phyloP scores from a whole-genome alignment of 2,113 vertebrate genomes.

The Phyllostomus discolor region DNA sequence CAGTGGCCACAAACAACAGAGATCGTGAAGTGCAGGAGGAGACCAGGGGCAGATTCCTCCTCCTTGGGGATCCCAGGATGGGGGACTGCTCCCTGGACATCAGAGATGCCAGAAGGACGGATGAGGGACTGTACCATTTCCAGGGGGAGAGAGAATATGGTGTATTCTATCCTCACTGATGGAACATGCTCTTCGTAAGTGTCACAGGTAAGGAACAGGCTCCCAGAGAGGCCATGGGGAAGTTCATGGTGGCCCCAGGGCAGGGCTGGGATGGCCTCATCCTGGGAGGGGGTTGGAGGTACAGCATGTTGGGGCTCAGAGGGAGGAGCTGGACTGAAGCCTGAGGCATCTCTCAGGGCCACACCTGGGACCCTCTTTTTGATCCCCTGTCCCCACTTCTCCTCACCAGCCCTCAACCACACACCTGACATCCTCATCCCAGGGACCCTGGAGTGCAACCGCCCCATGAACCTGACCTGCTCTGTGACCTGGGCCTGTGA shows the following conservation, averaged over 20 bases:
- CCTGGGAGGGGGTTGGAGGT: too few species aligned
- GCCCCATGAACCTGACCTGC: background rate
- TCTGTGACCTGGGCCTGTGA: background rate
- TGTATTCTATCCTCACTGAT: too few species aligned
- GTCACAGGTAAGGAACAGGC: background rate
- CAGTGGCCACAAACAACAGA: background rate
- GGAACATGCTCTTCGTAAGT: accelerated
- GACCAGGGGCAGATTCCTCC: background rate
- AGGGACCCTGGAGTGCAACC: background rate
- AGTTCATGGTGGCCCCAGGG: too few species aligned
- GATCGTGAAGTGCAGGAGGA: accelerated
- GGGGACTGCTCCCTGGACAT: conserved; percentile 43
- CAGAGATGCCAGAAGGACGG: background rate
- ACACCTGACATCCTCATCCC: background rate
- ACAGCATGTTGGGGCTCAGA: too few species aligned
- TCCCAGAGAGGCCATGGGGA: background rate
- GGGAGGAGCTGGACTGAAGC: too few species aligned
- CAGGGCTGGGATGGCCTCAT: background rate
- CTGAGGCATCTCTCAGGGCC: too few species aligned
- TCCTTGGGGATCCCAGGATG: accelerated
- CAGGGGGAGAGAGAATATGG: accelerated
- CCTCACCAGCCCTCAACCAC: background rate
- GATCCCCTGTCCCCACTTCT: background rate
- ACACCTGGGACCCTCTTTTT: too few species aligned
- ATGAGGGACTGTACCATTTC: too few species aligned